Conservation (phyloP, 2,113 vertebrate genomes). For the Platanista minor region DNA sequence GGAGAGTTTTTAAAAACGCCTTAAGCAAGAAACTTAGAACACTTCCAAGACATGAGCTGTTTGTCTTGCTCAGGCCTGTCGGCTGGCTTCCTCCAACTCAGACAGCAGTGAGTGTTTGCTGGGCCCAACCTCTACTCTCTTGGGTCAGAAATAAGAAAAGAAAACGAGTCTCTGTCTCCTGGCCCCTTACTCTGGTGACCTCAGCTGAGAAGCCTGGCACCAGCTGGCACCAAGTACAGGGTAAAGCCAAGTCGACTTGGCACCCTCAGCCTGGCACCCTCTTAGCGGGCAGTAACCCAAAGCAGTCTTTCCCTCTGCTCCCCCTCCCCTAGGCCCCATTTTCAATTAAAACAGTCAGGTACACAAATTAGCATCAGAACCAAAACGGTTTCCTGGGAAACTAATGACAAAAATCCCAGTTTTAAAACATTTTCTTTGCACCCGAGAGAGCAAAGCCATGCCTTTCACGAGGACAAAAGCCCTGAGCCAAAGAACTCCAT, state of each 20-base stretch:
- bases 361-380: slow-evolving; percentile 67
- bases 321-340: neutral
- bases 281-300: slow-evolving; percentile 40
- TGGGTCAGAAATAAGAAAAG: slow-evolving; percentile 48
- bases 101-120: slow-evolving; percentile 49
- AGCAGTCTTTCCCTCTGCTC: neutral
- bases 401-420: slow-evolving; percentile 58
- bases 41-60: slow-evolving; percentile 50
- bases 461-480: slow-evolving; percentile 52
- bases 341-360: slow-evolving; percentile 59
- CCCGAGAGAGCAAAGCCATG: slow-evolving; percentile 49
- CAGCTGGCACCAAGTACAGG: slow-evolving; percentile 31
- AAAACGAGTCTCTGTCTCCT: slow-evolving; percentile 30
- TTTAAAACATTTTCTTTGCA: slow-evolving; percentile 66
- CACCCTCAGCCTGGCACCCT: slow-evolving; percentile 37
- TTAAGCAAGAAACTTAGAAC: slow-evolving; percentile 62
- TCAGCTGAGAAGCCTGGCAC: slow-evolving; percentile 36
- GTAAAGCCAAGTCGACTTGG: slow-evolving; percentile 34
- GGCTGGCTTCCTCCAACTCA: slow-evolving; percentile 33
- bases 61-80: slow-evolving; percentile 70
- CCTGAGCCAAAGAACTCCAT: slow-evolving; percentile 19
- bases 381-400: slow-evolving; percentile 68
- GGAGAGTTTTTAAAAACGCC: slow-evolving; percentile 34
- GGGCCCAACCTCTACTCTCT: slow-evolving; percentile 49
- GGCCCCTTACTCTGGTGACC: slow-evolving; percentile 17